Percentiles rank a stretch among this genome's conserved stretches.
Conservation (phyloP, 2,113 vertebrate genomes). For the Notechis scutatus region DNA sequence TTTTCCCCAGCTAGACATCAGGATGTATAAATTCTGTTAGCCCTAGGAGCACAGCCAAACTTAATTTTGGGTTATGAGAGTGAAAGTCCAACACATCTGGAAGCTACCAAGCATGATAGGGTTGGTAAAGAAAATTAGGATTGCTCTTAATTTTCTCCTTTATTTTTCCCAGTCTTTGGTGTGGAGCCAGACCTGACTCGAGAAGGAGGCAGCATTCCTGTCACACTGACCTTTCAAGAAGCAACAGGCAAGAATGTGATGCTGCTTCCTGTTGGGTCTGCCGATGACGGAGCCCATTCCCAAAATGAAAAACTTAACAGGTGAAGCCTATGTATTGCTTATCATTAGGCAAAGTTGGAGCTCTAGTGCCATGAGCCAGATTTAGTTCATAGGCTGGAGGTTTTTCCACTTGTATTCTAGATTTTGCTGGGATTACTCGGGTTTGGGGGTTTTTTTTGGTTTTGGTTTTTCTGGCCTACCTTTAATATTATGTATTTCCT, state of each 20-base stretch:
- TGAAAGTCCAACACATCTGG: not conserved
- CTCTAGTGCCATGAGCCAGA: not conserved
- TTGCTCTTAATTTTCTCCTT: not conserved
- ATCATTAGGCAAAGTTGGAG: not conserved
- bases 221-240: constrained; percentile 95
- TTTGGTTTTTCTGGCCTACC: not conserved
- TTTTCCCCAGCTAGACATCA: not conserved
- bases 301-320: constrained; percentile 97
- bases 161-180: constrained; percentile 79
- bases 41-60: not conserved
- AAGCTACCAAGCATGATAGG: not conserved
- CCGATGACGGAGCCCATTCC: constrained; percentile 94
- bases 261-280: constrained; percentile 90
- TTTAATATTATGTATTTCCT: constrained; percentile 8
- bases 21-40: not conserved
- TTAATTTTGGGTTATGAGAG: not conserved
- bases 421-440: not conserved
- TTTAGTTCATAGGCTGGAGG: not conserved
- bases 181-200: constrained; percentile 94
- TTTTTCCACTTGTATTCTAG: not conserved
- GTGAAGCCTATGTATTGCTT: constrained; percentile 61
- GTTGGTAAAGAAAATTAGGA: not conserved
- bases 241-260: constrained; percentile 94
- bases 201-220: constrained; percentile 94
- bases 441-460: rapidly evolving